Evolutionary conservation across 2,113 vertebrate genomes (phyloP), one percentile per base, ranked within the genome.

Genomic region (Fulmarus glacialis): DNA sequence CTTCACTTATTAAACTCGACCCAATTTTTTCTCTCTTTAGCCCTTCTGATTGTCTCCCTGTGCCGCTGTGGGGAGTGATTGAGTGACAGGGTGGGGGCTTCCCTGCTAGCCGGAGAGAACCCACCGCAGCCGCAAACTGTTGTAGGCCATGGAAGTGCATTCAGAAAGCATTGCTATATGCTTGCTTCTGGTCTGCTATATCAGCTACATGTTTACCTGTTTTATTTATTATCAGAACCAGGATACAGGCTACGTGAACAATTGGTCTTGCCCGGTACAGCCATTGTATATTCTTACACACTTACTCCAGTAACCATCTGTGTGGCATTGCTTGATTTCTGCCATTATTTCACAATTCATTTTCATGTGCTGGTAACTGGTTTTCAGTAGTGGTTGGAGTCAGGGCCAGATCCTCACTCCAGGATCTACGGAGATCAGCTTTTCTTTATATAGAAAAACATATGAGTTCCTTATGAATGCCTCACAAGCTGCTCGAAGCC

Each of bases 1-100:
- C 55, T 68, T 64, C 58, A 30, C 9, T 88, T 77, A 30, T 6
- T 60, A 29, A 78, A 22, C 34, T 18, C 43, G 60, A 52, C 30
- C 6, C 34, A 45, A 4, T 6, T 48, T 82, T 43, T 13, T 16
- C 17, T 67, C 0, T 0, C 7, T 89, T 91, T 67, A 59, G 10
- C 34, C 26, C 58, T 64, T 68, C 29, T 0, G 4, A 22, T 80
- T 63, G n/a, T 85, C 13, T 4, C 17, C 8, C 20, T 32, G 12
- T 80, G 20, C 24, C 2, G 0, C 38, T 18, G 12, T 24, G 19
- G 21, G 32, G 34, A 89, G 38, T 21, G 48, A 58, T 4, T 3
- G 7, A 48, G 53, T 26, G 45, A 34, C 22, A 58, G 14, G 22
- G 7, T 48, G 21, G 13, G 23, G 15, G 5, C 9, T 73, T 21